A percentile compares a stretch with the other conserved stretches of the same genome.
Conservation (phyloP, 2,113 vertebrate species). For the Glaucidium brasilianum region DNA sequence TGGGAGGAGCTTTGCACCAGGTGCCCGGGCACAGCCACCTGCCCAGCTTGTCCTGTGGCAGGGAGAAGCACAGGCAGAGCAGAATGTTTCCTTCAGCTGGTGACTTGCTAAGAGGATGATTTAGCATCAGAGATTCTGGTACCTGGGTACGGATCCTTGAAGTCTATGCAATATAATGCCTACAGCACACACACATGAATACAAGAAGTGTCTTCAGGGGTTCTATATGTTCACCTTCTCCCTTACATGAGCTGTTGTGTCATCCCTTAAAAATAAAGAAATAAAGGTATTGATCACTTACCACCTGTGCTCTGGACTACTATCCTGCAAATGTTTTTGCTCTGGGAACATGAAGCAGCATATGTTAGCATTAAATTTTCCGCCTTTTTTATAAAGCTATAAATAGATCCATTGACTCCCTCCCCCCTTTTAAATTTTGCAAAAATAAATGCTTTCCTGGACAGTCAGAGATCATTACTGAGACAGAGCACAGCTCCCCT, state of each 20-base stretch:
- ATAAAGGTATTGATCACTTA: neutral
- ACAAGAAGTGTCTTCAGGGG: neutral
- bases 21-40: neutral
- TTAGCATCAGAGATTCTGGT: neutral
- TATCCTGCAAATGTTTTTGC: neutral
- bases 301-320: neutral
- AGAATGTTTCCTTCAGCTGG: neutral
- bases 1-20: neutral
- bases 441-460: slow-evolving; percentile 63
- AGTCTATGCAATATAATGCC: neutral
- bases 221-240: neutral
- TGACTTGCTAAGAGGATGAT: neutral
- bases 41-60: rapidly evolving
- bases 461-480: slow-evolving; percentile 60
- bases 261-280: neutral
- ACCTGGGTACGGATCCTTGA: neutral
- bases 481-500: slow-evolving; percentile 42
- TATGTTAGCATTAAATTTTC: slow-evolving; percentile 25
- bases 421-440: slow-evolving; percentile 13
- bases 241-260: neutral
- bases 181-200: neutral
- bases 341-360: slow-evolving; percentile 10
- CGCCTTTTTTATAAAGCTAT: neutral
- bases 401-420: slow-evolving; percentile 9
- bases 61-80: neutral